Conservation (phyloP, 2,797 vertebrate genomes). For the Carapus acus region DNA sequence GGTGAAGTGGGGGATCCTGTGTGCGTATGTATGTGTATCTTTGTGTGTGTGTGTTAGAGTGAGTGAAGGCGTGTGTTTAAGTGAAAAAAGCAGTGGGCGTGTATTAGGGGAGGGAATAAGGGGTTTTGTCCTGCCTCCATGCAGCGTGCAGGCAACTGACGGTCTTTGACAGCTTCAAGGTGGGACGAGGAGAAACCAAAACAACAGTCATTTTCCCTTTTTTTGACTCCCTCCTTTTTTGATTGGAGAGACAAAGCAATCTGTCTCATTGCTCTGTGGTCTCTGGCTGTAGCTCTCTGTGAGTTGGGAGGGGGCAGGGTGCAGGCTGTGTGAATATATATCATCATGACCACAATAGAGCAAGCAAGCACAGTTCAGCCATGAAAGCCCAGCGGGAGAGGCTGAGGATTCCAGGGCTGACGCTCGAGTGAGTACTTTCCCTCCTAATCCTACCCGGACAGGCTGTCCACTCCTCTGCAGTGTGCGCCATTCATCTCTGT, state of each 20-base stretch:
- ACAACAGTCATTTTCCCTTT: constrained; percentile 53
- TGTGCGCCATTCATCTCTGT: constrained; percentile 37
- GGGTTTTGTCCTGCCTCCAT: constrained; percentile 71
- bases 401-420: constrained; percentile 98
- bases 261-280: constrained; percentile 77
- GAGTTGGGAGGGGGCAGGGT: constrained; percentile 39
- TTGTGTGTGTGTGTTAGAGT: background rate
- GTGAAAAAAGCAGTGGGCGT: constrained; percentile 52
- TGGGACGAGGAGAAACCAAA: constrained; percentile 84
- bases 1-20: constrained; percentile 43
- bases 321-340: constrained; percentile 76
- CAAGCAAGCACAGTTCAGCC: constrained; percentile 80
- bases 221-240: constrained; percentile 32
- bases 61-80: constrained; percentile 21
- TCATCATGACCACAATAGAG: constrained; percentile 94
- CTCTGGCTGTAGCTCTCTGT: constrained; percentile 49
- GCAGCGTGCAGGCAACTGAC: constrained; percentile 68
- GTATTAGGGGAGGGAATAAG: constrained; percentile 60
- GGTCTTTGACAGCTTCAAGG: constrained; percentile 80
- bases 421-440: constrained; percentile 98
- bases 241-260: constrained; percentile 44
- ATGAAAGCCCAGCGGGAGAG: constrained; percentile 99
- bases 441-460: constrained; percentile 42
- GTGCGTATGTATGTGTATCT: constrained; percentile 25
- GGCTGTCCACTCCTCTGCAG: constrained; percentile 43